Evolutionary conservation across 1,140 invertebrate genomes (phyloP), one percentile per base, ranked within the genome.

Genomic region (Drosophila sp.): DNA sequence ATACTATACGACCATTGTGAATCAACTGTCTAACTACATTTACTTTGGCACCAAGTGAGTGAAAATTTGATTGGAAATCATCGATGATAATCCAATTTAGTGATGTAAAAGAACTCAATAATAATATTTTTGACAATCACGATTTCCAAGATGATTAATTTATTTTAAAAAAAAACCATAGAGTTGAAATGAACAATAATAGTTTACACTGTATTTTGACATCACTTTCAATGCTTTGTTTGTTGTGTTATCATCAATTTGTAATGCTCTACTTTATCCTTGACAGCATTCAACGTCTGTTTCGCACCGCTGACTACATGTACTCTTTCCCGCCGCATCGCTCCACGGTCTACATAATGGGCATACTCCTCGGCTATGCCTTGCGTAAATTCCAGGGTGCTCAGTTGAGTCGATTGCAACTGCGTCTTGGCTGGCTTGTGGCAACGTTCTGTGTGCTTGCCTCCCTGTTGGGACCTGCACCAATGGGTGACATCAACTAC

Each of bases 311-410:
- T 4, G 94, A 95, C 91, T 92, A 94, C 27, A 95, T 95, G 74
- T 96, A 96, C 80, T 95, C 95, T 21, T 91, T 96, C 57, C 95
- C 95, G 18, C 93, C 94, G 0, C 94, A 96, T 76, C 92, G 95
- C 79, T 92, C 94, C 2, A 96, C 95, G 1, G 94, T 96, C 13
- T 96, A 96, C 75, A 94, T 95, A 41, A 94, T 96, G 92, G 95
- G 95, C 40, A 94, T 96, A 59, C 93, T 94, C 29, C 71, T 95
- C 32, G 95, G 94, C 16, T 95, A 94, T 73, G 82, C 93, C 14
- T 84, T 96, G 32, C 93, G 93, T 66, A 92, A 93, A 67, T 93
- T 66, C 27, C 92, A 91, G 34, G 77, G 91, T 46, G 58, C 90
- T 11, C 65, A 65, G 48, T 72, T 94, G 29, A 92, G 72, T 0